These are phyloP conservation scores for Poecilia latipinna DNA, from an alignment of 2,113 vertebrate genomes.

Conservation along the genomic window DNA sequence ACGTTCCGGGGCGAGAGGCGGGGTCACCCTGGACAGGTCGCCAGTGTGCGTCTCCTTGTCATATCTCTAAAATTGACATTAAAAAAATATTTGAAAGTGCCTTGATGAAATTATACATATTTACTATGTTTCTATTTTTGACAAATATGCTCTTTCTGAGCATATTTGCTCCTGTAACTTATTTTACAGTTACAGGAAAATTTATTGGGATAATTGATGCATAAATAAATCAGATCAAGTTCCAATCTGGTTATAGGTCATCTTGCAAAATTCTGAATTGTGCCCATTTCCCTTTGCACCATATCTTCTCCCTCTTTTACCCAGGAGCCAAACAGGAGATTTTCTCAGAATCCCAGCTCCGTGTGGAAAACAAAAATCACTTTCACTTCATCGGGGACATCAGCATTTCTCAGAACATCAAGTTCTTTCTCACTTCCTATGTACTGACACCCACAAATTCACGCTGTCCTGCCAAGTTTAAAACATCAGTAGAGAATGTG, in stretches of 20 bases:
- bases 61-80: no score
- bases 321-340: slow-evolving; percentile 57
- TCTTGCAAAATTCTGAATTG: neutral
- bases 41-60: no score
- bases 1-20: no score
- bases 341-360: slow-evolving; percentile 65
- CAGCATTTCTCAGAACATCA: slow-evolving; percentile 69
- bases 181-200: neutral
- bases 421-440: slow-evolving; percentile 51
- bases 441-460: slow-evolving; percentile 23
- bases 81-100: neutral
- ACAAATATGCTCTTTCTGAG: neutral
- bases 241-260: neutral
- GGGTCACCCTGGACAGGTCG: no score
- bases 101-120: neutral
- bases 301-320: slow-evolving; percentile 36
- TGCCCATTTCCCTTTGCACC: slow-evolving; percentile 35
- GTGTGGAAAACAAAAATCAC: slow-evolving; percentile 57
- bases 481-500: neutral
- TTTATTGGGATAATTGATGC: neutral
- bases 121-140: neutral
- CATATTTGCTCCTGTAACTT: neutral
- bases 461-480: slow-evolving; percentile 6
- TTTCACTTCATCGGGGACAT: slow-evolving; percentile 60
- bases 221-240: slow-evolving; percentile 12